These are phyloP conservation scores for Brachionus calyciflorus DNA, from an alignment of 1,140 invertebrate species.

Conservation along the genomic window DNA sequence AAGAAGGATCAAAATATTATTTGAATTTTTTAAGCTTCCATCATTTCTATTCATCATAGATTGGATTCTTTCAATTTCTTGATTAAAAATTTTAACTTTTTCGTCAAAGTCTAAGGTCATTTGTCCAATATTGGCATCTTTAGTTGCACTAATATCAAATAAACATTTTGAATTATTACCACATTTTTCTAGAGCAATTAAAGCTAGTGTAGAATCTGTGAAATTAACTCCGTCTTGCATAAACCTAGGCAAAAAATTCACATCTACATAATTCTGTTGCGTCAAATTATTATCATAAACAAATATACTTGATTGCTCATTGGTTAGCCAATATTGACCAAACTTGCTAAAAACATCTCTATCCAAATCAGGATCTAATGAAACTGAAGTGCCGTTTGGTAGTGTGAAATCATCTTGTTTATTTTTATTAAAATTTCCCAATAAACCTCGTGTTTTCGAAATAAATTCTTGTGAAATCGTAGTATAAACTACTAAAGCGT, in stretches of 20 bases:
- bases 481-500: constrained; percentile 37
- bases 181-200: background rate
- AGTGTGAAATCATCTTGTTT: constrained; percentile 49
- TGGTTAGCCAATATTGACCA: constrained; percentile 47
- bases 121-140: background rate
- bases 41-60: no score
- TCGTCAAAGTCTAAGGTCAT: background rate
- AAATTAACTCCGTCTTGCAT: background rate
- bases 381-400: constrained; percentile 49
- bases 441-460: constrained; percentile 49
- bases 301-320: background rate
- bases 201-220: background rate
- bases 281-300: background rate
- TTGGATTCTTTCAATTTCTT: no score
- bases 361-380: constrained; percentile 40
- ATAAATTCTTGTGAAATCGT: constrained; percentile 38
- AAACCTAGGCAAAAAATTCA: background rate
- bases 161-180: constrained; percentile 2
- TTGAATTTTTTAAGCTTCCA: no score
- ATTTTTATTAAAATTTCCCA: constrained; percentile 50
- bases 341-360: constrained; percentile 49
- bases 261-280: background rate
- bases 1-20: no score
- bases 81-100: no score
- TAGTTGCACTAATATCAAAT: background rate